These are phyloP conservation scores for Hycleus phaleratus DNA, from an alignment of 1,140 invertebrate species.

Conservation along the genomic window DNA sequence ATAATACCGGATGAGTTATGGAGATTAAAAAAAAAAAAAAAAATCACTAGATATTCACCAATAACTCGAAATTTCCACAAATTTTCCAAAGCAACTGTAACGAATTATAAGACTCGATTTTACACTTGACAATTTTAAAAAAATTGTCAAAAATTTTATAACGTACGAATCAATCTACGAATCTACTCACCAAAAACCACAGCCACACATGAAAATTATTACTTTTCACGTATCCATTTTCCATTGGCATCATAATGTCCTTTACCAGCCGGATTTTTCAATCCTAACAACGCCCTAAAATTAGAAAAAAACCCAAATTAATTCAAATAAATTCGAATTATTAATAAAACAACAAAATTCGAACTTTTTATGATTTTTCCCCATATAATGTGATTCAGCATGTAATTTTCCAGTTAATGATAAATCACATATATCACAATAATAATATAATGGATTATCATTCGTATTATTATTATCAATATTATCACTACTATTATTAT, in stretches of 20 bases:
- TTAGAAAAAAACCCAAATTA: slow-evolving; percentile 6
- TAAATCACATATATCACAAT: slow-evolving; percentile 43
- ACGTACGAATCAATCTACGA: too few species aligned
- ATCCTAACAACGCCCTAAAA: slow-evolving; percentile 25
- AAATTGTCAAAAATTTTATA: too few species aligned
- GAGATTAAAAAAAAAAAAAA: too few species aligned
- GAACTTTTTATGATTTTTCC: slow-evolving; percentile 42
- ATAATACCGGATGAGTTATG: too few species aligned
- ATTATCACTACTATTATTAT: not conserved
- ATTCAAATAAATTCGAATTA: not conserved
- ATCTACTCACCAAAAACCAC: too few species aligned
- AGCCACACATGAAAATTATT: slow-evolving; percentile 10
- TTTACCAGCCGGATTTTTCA: slow-evolving; percentile 34
- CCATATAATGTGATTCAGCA: slow-evolving; percentile 44
- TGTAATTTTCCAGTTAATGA: slow-evolving; percentile 41
- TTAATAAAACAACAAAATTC: not conserved
- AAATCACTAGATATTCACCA: too few species aligned
- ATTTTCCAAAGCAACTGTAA: too few species aligned
- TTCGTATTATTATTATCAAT: not conserved
- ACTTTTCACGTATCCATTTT: slow-evolving; percentile 37
- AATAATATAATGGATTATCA: slow-evolving; percentile 32
- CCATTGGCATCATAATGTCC: slow-evolving; percentile 39
- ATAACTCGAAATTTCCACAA: too few species aligned
- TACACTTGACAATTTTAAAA: too few species aligned
- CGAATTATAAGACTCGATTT: too few species aligned